A percentile compares a stretch with the other conserved stretches of the same genome.
Evolutionary conservation across 2,888 invertebrate genomes (phyloP).

Genomic region (Doris montereyensis): DNA sequence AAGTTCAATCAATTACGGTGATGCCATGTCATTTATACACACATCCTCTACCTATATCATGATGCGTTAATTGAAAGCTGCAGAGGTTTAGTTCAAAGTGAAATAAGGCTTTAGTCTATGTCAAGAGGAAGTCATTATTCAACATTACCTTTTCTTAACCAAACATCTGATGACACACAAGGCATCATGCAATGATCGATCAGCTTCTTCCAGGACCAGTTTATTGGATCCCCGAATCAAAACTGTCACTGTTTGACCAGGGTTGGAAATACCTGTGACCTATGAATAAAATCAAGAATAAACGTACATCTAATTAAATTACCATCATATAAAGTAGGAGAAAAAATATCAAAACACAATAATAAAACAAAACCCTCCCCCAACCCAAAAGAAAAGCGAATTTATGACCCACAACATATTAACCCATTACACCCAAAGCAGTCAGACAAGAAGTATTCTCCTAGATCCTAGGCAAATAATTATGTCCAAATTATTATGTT

Average conservation of each 20-base stretch:
- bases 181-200: slow-evolving; percentile 93
- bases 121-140: too few relatives aligned
- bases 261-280: slow-evolving; percentile 89
- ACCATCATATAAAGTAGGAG: not conserved
- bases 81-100: too few relatives aligned
- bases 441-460: too few relatives aligned
- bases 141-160: slow-evolving; percentile 87
- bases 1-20: too few relatives aligned
- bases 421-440: too few relatives aligned
- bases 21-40: too few relatives aligned
- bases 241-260: slow-evolving; percentile 92
- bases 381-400: not conserved
- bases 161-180: slow-evolving; percentile 94
- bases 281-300: slow-evolving; percentile 62
- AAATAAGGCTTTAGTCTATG: too few relatives aligned
- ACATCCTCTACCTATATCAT: too few relatives aligned
- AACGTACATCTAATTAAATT: not conserved
- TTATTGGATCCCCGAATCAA: slow-evolving; percentile 92
- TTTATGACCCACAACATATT: too few relatives aligned
- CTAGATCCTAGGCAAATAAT: too few relatives aligned
- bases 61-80: too few relatives aligned
- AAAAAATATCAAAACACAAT: not conserved
- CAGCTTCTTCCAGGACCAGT: slow-evolving; percentile 90
- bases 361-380: not conserved
- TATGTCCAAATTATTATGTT: too few relatives aligned